Percentiles rank a stretch among this genome's conserved stretches.
Conservation (phyloP, 2,888 invertebrate species). For the Chaetogeoica ovagalla region DNA sequence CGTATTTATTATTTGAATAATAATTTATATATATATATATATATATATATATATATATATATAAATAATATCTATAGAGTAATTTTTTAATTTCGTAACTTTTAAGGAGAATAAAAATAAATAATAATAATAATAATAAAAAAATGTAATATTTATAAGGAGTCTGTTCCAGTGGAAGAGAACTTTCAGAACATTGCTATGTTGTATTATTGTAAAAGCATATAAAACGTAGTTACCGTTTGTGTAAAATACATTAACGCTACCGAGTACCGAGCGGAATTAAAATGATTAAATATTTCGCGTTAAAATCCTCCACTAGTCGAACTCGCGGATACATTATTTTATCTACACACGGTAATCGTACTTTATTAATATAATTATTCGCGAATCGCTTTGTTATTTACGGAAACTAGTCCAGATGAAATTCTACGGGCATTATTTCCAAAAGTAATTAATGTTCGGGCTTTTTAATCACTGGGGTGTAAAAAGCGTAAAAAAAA, state of each 20-base stretch:
- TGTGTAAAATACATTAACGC: not conserved
- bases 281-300: too few relatives aligned
- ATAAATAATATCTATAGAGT: not conserved
- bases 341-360: not conserved
- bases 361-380: conserved; percentile 27
- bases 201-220: not conserved
- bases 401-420: not conserved
- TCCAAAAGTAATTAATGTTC: conserved; percentile 4
- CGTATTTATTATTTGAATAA: too few relatives aligned
- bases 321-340: not conserved
- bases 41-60: not conserved
- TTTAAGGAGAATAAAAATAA: not conserved
- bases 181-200: too few relatives aligned
- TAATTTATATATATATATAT: too few relatives aligned
- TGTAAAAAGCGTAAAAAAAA: not conserved
- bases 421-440: not conserved
- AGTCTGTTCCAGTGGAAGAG: too few relatives aligned
- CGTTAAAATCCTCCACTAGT: too few relatives aligned
- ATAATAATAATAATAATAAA: too few relatives aligned
- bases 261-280: too few relatives aligned
- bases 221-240: not conserved
- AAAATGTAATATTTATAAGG: too few relatives aligned
- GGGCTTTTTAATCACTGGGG: not conserved
- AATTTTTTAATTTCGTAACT: conserved; percentile 34
- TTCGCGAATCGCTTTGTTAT: not conserved